Percentiles rank a stretch among this genome's conserved stretches.
Conservation (phyloP, 1,140 invertebrate species). For the Calephelis virginiensis region DNA sequence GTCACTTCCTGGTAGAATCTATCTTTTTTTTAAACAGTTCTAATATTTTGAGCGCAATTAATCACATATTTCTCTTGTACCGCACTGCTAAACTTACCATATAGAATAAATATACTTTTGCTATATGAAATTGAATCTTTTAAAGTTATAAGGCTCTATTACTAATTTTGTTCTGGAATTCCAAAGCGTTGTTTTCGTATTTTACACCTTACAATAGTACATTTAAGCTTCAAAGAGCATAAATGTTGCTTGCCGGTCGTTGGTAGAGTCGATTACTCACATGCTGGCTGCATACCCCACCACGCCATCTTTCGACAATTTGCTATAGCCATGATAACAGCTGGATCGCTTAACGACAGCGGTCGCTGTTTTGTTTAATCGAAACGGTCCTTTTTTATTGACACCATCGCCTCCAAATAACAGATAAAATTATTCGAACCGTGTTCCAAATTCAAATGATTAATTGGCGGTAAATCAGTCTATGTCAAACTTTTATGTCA, state of each 20-base stretch:
- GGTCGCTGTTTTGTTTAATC: slow-evolving; percentile 56
- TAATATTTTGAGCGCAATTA: no score
- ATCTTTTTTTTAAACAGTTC: no score
- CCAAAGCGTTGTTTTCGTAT: neutral
- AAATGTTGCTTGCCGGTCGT: neutral
- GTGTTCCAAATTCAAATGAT: slow-evolving; percentile 30
- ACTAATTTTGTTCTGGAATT: neutral
- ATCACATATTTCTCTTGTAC: no score
- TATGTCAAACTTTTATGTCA: slow-evolving; percentile 48
- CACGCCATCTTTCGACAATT: slow-evolving; percentile 48
- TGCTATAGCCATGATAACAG: slow-evolving; percentile 39
- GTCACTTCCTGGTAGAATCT: no score
- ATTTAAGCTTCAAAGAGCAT: neutral
- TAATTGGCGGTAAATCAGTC: slow-evolving; percentile 28
- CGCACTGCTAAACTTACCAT: no score
- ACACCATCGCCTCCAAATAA: slow-evolving; percentile 5
- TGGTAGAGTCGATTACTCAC: slow-evolving; percentile 53
- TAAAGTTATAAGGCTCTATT: slow-evolving; percentile 2
- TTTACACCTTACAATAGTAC: neutral
- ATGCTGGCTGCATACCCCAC: slow-evolving; percentile 46
- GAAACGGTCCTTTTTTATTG: slow-evolving; percentile 29
- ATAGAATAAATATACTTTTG: neutral
- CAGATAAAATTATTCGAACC: neutral
- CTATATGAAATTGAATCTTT: neutral
- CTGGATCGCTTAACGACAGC: slow-evolving; percentile 60